Percentiles rank a stretch among this genome's conserved stretches.
Evolutionary conservation across 2,113 vertebrate genomes (phyloP).

Genomic region (Zosterops pallidus): DNA sequence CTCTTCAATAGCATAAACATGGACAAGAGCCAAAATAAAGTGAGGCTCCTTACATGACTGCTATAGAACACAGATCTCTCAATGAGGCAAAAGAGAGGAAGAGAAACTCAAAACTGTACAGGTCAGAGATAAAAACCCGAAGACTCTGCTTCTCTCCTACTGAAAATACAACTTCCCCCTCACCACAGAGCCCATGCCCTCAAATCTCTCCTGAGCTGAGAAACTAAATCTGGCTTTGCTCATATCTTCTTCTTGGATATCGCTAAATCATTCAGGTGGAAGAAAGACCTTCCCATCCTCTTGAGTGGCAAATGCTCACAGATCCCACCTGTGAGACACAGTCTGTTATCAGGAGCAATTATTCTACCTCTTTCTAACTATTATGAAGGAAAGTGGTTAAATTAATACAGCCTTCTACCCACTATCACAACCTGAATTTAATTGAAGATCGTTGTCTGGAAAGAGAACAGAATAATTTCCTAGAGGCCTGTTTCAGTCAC

Average conservation of each 20-base stretch:
- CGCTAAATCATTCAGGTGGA: not conserved
- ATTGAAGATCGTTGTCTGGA: not conserved
- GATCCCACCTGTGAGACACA: not conserved
- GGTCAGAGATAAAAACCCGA: not conserved
- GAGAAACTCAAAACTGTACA: not conserved
- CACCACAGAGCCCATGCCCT: fast-evolving
- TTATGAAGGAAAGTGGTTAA: not conserved
- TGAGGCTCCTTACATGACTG: not conserved
- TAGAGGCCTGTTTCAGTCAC: not conserved
- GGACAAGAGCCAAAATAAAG: not conserved
- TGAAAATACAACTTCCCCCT: not conserved
- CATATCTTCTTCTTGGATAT: not conserved
- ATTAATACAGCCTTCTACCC: not conserved
- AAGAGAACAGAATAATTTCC: not conserved
- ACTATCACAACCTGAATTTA: not conserved
- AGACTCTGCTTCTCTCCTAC: not conserved
- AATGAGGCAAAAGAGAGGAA: not conserved
- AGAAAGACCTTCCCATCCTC: not conserved
- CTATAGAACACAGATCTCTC: not conserved
- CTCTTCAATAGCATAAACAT: not conserved
- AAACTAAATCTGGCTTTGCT: not conserved
- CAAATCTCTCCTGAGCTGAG: not conserved
- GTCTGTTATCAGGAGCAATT: not conserved
- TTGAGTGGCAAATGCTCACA: not conserved
- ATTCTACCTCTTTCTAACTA: not conserved